These are phyloP conservation scores for Zaprionus kolodkinae DNA, from an alignment of 1,140 invertebrate genomes.

Conservation along the genomic window DNA sequence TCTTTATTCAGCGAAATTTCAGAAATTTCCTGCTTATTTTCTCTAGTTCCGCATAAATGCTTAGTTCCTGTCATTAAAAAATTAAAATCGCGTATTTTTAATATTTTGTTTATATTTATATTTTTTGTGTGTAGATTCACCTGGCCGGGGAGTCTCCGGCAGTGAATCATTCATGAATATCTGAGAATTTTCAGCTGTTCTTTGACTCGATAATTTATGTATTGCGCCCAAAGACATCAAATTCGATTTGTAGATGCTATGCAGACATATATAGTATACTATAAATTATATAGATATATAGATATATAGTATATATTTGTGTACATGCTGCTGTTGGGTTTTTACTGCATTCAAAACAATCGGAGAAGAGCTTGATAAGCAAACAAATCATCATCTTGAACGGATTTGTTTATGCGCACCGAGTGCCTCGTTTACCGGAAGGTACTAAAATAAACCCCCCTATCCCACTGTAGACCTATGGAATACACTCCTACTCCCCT, in stretches of 20 bases:
- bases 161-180: constrained; percentile 48
- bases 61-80: constrained; percentile 12
- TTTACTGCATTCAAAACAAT: constrained; percentile 64
- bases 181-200: constrained; percentile 40
- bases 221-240: constrained; percentile 32
- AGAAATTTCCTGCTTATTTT: neutral
- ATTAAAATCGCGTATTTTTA: constrained; percentile 43
- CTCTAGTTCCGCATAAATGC: neutral
- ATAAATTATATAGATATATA: constrained; percentile 13
- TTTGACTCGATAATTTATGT: constrained; percentile 35
- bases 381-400: constrained; percentile 58
- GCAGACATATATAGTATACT: constrained; percentile 28
- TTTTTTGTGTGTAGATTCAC: constrained; percentile 5
- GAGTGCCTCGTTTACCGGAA: constrained; percentile 24
- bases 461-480: neutral
- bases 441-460: neutral
- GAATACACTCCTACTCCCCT: neutral
- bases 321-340: constrained; percentile 29
- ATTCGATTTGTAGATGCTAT: constrained; percentile 13
- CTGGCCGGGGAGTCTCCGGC: neutral
- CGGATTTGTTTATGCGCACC: constrained; percentile 29
- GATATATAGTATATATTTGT: constrained; percentile 26
- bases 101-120: constrained; percentile 52
- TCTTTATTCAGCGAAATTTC: neutral
- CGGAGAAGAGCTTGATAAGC: constrained; percentile 63